Conservation (phyloP, 2,113 vertebrate genomes). For the Hiodon tergisus region DNA sequence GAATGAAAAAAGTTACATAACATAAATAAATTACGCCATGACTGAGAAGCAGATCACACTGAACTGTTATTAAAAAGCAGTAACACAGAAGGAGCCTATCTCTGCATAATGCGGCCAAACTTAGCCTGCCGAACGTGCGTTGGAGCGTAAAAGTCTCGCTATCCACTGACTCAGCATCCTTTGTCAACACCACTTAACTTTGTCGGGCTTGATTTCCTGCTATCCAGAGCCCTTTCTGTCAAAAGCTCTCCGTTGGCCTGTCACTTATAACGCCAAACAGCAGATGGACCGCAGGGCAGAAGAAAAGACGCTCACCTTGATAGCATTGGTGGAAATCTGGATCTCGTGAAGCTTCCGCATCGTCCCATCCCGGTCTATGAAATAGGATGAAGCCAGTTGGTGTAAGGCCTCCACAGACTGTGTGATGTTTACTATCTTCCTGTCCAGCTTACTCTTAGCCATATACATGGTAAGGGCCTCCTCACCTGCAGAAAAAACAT, state of each 20-base stretch:
- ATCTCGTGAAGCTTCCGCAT: conserved; percentile 98
- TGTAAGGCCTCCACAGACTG: conserved; percentile 94
- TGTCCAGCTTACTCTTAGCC: conserved; percentile 93
- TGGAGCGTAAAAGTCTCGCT: conserved; percentile 20
- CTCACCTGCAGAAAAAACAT: conserved; percentile 70
- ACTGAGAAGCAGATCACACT: no score
- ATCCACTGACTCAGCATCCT: conserved; percentile 61
- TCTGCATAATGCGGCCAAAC: no score
- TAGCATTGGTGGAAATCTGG: conserved; percentile 96
- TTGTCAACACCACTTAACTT: conserved; percentile 63
- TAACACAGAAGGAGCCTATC: no score
- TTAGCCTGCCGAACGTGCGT: no score
- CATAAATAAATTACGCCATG: no score
- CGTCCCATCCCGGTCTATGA: conserved; percentile 95
- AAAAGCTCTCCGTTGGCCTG: conserved; percentile 55
- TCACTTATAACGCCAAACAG: conserved; percentile 53
- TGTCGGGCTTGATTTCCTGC: conserved; percentile 51
- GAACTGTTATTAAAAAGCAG: no score
- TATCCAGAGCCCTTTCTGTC: conserved; percentile 46
- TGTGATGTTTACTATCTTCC: conserved; percentile 84
- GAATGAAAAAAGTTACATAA: no score
- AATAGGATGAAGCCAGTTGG: conserved; percentile 97
- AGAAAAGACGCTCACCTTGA: conserved; percentile 72
- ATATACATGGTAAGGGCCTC: conserved; percentile 98
- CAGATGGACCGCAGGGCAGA: conserved; percentile 33